phyloP scores from a whole-genome alignment of 1,140 invertebrate species.

The Halesus radiatus region DNA sequence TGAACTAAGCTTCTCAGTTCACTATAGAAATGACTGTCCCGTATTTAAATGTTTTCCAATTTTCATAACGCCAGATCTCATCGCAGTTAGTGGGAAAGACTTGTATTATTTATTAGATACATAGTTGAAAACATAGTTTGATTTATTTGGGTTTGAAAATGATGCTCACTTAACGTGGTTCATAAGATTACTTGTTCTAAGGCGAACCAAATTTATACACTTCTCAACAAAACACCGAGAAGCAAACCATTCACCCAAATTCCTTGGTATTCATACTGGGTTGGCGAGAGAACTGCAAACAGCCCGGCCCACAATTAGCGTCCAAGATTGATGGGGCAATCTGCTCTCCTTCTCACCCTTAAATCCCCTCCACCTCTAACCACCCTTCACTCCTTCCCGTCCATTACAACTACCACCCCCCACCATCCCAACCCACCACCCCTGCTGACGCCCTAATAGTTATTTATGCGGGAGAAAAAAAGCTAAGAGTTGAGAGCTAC shows the following conservation, averaged over 20 bases:
- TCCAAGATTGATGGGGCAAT: slow-evolving; percentile 58
- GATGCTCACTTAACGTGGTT: neutral
- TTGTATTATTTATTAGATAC: too few relatives aligned
- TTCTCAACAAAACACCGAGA: neutral
- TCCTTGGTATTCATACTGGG: slow-evolving; percentile 19
- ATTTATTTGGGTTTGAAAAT: neutral
- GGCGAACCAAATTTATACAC: too few relatives aligned
- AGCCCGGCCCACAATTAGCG: slow-evolving; percentile 57
- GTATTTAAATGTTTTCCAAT: too few relatives aligned
- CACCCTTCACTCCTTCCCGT: slow-evolving; percentile 37
- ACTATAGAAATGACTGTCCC: too few relatives aligned
- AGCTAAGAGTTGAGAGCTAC: slow-evolving; percentile 29
- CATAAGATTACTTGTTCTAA: neutral
- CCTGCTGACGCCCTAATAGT: slow-evolving; percentile 48
- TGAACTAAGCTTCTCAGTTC: too few relatives aligned
- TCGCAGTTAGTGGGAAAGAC: too few relatives aligned
- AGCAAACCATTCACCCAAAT: neutral
- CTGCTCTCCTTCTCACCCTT: slow-evolving; percentile 47
- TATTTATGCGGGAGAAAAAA: slow-evolving; percentile 53
- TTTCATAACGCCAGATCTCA: too few relatives aligned
- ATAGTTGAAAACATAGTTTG: neutral
- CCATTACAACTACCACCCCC: slow-evolving; percentile 20
- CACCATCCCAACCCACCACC: slow-evolving; percentile 4
- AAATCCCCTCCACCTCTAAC: neutral
- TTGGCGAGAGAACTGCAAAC: slow-evolving; percentile 53